Evolutionary conservation across 2,113 vertebrate species (phyloP).

Genomic region (Psittacara wagleri): DNA sequence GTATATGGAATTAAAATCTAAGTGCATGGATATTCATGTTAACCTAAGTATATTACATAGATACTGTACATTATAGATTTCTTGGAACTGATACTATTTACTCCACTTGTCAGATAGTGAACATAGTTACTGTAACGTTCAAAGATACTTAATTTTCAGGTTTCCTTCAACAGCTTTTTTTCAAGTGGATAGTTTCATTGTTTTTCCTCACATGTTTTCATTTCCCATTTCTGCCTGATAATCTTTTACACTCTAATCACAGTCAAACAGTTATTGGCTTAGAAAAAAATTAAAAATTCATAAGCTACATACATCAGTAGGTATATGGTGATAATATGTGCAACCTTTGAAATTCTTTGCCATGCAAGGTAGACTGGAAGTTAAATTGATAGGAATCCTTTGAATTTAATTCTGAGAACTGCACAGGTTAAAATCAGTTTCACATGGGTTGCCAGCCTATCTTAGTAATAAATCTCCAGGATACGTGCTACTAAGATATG

Average conservation of each 20-base stretch:
- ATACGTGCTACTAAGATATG: neutral
- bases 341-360: neutral
- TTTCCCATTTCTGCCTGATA: neutral
- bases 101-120: neutral
- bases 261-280: neutral
- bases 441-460: neutral
- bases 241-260: neutral
- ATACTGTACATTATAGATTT: neutral
- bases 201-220: neutral
- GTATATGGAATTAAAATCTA: neutral
- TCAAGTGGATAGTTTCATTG: neutral
- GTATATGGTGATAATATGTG: neutral
- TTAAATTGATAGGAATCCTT: neutral
- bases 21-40: neutral
- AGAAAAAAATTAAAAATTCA: neutral
- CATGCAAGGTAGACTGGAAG: neutral
- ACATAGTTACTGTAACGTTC: neutral
- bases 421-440: neutral
- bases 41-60: neutral
- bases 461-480: neutral
- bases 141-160: neutral
- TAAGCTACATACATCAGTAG: neutral
- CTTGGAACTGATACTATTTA: neutral
- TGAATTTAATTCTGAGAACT: neutral
- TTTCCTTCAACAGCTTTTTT: neutral